Base-by-base conservation (phyloP, 92 coral and sea anemone species). In the Parazoanthus swiftii region DNA sequence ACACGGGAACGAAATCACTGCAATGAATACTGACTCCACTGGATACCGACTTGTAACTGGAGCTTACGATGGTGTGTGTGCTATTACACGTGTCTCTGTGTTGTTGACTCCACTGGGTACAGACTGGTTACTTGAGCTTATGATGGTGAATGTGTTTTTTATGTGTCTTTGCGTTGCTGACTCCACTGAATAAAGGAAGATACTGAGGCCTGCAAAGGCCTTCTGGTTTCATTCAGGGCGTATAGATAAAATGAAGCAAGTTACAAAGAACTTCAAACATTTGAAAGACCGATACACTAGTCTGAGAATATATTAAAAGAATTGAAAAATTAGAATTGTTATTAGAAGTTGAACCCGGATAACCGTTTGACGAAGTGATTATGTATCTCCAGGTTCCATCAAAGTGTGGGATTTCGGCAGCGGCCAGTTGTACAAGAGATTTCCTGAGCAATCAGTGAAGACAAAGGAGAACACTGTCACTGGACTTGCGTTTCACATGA, bases 321-420 rank as follows among this genome's bases (percentile, higher is more conserved):
- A 54, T 13, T 13, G 20, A 2, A 54, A 54, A 54, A 54, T 54
- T 15, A 11, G 2, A 20, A 54, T 54, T 54, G 9, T 13, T 54
- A 54, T 3, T 54, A 7, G 1, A 11, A 54, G 59, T 11, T 54
- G 33, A 29, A 29, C 14, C 59, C 18, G 59, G 20, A 54, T 15
- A 13, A 14, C 18, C 16, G 20, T 13, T 13, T 54, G 59, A 54
- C 18, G 59, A 54, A 35, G 9, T 6, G 6, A 29, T 74, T 6
- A 44, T 29, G 10, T 80, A 43, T 15, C 67, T 70, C 25, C 76
- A 97, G 99, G 99, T 70, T 93, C 99, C 37, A 92, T 97, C 50
- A 97, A 95, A 79, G 95, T 96, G 46, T 97, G 99, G 99, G 99
- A 97, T 81, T 97, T 97, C 86, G 99, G 99, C 36, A 97, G 98